These are phyloP conservation scores for Seira sanloemensis DNA, from an alignment of 2,888 invertebrate species.

Conservation along the genomic window DNA sequence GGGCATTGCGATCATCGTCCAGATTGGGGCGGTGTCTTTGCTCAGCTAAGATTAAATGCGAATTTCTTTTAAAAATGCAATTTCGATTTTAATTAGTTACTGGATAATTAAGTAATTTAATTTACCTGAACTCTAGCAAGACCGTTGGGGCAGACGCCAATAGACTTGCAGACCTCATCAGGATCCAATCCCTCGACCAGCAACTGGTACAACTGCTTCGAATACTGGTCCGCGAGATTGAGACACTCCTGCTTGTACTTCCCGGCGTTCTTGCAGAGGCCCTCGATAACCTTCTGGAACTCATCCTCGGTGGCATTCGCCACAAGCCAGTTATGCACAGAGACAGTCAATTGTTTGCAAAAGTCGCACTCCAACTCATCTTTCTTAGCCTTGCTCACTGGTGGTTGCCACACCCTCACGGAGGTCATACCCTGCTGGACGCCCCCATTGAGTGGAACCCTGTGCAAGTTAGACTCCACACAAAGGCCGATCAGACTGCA, in stretches of 20 bases:
- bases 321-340: constrained; percentile 86
- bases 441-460: constrained; percentile 10
- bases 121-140: constrained; percentile 55
- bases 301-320: constrained; percentile 91
- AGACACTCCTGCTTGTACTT: constrained; percentile 85
- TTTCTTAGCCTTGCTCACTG: constrained; percentile 79
- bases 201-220: constrained; percentile 83
- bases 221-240: constrained; percentile 87
- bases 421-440: constrained; percentile 51
- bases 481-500: constrained; percentile 89
- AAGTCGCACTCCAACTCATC: constrained; percentile 83
- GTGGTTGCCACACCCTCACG: constrained; percentile 63
- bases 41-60: constrained; percentile 20
- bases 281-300: constrained; percentile 84
- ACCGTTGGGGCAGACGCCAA: constrained; percentile 80
- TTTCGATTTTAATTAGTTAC: too few species aligned
- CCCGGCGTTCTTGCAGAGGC: constrained; percentile 88
- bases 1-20: constrained; percentile 65
- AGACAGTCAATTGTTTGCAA: constrained; percentile 88
- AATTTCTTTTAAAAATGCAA: background rate
- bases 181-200: constrained; percentile 83
- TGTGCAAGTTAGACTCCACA: constrained; percentile 74
- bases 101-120: background rate
- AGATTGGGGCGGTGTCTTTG: constrained; percentile 63
- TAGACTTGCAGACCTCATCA: constrained; percentile 82